Conservation (phyloP, 2,888 invertebrate genomes). For the Apodemia zela region DNA sequence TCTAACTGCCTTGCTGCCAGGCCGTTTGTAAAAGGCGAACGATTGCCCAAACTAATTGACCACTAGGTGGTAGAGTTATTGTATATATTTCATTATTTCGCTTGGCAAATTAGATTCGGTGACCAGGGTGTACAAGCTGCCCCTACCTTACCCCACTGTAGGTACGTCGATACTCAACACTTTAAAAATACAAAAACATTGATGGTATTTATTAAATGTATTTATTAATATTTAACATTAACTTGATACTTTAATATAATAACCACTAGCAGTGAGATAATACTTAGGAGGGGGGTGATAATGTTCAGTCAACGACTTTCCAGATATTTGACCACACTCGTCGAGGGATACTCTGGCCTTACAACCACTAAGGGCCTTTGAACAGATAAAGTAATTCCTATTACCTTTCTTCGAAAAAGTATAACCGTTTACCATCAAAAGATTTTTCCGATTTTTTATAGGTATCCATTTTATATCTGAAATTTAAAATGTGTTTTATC, state of each 20-base stretch:
- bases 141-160: too few relatives aligned
- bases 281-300: slow-evolving; percentile 11
- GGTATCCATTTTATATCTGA: slow-evolving; percentile 13
- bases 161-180: too few relatives aligned
- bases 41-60: too few relatives aligned
- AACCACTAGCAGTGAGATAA: background rate
- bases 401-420: slow-evolving; percentile 12
- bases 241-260: slow-evolving; percentile 14
- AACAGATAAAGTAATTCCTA: slow-evolving; percentile 16
- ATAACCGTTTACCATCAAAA: slow-evolving; percentile 12
- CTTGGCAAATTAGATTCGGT: too few relatives aligned
- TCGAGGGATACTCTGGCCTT: slow-evolving; percentile 1
- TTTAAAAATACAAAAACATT: too few relatives aligned
- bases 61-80: too few relatives aligned
- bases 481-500: background rate
- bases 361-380: slow-evolving; percentile 12
- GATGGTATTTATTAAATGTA: too few relatives aligned
- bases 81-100: too few relatives aligned
- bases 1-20: too few relatives aligned
- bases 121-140: too few relatives aligned
- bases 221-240: background rate
- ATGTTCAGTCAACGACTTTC: background rate
- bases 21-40: too few relatives aligned
- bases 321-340: background rate
- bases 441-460: background rate